These are phyloP conservation scores for Tetropium fuscum DNA, from an alignment of 2,888 invertebrate genomes.

Conservation along the genomic window DNA sequence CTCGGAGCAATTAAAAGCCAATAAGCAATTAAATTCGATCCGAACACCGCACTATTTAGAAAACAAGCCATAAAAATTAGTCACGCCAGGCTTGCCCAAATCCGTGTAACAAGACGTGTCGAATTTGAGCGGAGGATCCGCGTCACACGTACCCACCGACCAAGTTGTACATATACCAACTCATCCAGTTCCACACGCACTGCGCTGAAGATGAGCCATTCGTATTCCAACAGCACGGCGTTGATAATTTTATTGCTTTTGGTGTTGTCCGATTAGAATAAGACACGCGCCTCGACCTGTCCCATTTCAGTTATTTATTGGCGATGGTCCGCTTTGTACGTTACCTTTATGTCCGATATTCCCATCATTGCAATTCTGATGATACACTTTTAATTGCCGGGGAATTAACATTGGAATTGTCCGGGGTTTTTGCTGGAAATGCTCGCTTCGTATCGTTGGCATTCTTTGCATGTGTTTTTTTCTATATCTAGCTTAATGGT, in stretches of 20 bases:
- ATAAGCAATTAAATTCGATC: constrained; percentile 52
- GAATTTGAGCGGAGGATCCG: constrained; percentile 43
- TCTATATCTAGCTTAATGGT: too few species aligned
- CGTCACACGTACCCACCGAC: constrained; percentile 18
- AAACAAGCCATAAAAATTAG: constrained; percentile 59
- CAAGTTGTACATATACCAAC: constrained; percentile 26
- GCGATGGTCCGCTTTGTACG: constrained; percentile 49
- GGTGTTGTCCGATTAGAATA: constrained; percentile 62
- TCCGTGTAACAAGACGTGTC: constrained; percentile 57
- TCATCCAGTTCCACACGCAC: constrained; percentile 43
- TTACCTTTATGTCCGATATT: constrained; percentile 59
- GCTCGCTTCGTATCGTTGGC: too few species aligned
- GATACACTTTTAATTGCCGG: constrained; percentile 44
- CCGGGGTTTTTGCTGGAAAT: not conserved
- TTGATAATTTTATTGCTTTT: constrained; percentile 65
- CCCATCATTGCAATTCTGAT: constrained; percentile 55
- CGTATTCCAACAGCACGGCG: constrained; percentile 63
- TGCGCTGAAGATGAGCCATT: constrained; percentile 62
- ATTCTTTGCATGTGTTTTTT: too few species aligned
- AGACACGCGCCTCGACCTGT: constrained; percentile 59
- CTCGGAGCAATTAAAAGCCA: constrained; percentile 33
- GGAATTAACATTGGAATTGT: constrained; percentile 18
- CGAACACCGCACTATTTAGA: constrained; percentile 46
- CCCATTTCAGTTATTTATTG: constrained; percentile 57
- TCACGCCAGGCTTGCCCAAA: constrained; percentile 51